phyloP scores from a whole-genome alignment of 2,888 invertebrate species.

The Callosobruchus maculatus region DNA sequence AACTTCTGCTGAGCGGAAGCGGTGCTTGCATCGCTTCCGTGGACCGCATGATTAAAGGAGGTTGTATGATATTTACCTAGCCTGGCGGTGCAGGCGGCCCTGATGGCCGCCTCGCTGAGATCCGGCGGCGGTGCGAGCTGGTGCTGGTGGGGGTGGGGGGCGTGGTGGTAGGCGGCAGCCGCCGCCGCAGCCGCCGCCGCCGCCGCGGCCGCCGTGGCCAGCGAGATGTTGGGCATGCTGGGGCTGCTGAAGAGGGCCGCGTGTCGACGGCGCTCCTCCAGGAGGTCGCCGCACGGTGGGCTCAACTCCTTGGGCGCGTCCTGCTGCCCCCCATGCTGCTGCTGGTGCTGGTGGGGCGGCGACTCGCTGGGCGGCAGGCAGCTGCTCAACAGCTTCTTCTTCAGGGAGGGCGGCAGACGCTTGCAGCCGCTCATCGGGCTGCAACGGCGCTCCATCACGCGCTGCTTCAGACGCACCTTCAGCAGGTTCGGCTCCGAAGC shows the following conservation, averaged over 20 bases:
- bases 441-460: constrained; percentile 91
- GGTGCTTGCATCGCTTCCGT: too few species aligned
- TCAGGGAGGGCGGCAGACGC: constrained; percentile 72
- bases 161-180: background rate
- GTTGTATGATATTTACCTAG: constrained; percentile 45
- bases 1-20: too few species aligned
- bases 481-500: constrained; percentile 96
- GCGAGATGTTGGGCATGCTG: constrained; percentile 94
- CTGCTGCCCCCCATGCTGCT: too few species aligned
- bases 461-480: constrained; percentile 89
- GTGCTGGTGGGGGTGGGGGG: background rate
- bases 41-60: background rate
- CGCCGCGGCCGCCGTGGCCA: constrained; percentile 51
- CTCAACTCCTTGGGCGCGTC: constrained; percentile 50
- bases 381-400: constrained; percentile 63
- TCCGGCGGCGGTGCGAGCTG: constrained; percentile 41
- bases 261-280: constrained; percentile 68
- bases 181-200: background rate
- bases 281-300: constrained; percentile 55
- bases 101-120: constrained; percentile 76
- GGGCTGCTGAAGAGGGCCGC: constrained; percentile 86
- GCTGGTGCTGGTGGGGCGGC: too few species aligned
- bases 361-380: constrained; percentile 63
- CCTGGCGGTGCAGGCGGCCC: constrained; percentile 67
- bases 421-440: constrained; percentile 82